These are phyloP conservation scores for Zaprionus taronus DNA, from an alignment of 1,140 invertebrate species.

Conservation along the genomic window DNA sequence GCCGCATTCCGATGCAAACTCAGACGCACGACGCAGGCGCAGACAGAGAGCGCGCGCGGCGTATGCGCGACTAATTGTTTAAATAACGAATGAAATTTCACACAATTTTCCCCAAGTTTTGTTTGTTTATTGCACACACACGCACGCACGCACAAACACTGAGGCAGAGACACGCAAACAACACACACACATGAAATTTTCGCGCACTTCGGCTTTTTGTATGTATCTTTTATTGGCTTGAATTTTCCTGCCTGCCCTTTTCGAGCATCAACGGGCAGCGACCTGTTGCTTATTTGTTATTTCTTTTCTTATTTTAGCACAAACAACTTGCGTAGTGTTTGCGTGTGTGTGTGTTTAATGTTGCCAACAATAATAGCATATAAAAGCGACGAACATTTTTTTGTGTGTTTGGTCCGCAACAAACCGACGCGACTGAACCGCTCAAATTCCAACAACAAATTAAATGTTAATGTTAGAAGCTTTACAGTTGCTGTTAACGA, in stretches of 20 bases:
- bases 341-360: conserved; percentile 23
- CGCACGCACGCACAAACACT: conserved; percentile 30
- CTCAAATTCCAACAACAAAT: conserved; percentile 51
- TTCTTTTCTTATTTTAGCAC: conserved; percentile 14
- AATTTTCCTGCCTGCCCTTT: conserved; percentile 75
- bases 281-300: conserved; percentile 32
- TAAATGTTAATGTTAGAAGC: conserved; percentile 31
- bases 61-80: conserved; percentile 72
- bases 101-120: conserved; percentile 50
- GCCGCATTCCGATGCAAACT: conserved; percentile 61
- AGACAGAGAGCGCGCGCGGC: conserved; percentile 13
- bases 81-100: conserved; percentile 56
- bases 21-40: neutral
- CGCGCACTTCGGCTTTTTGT: conserved; percentile 72
- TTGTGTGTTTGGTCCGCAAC: conserved; percentile 21
- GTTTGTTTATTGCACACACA: conserved; percentile 60
- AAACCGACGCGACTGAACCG: conserved; percentile 44
- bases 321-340: conserved; percentile 14
- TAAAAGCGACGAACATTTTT: conserved; percentile 18
- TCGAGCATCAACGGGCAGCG: conserved; percentile 41
- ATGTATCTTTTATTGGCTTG: conserved; percentile 80
- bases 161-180: conserved; percentile 26
- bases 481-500: conserved; percentile 38
- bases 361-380: conserved; percentile 34
- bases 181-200: conserved; percentile 51